Evolutionary conservation across 2,888 invertebrate genomes (phyloP), one percentile per base, ranked within the genome.

Genomic region (Anthrax anthrax): DNA sequence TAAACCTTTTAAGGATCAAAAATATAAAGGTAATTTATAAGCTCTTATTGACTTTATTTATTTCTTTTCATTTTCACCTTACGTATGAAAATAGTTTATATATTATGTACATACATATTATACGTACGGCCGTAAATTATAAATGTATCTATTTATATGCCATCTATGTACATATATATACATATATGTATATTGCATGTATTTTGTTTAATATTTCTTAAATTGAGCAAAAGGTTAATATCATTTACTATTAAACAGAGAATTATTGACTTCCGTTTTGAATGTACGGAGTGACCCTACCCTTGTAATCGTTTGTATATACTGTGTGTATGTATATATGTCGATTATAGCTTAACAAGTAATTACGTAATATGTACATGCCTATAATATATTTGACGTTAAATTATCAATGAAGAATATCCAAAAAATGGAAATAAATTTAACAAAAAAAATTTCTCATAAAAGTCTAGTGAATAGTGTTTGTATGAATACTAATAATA

Each of bases 241-340:
- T 44, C 41, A 47, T 39, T 47, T 18, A 19, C 43, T 19, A 23
- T 19, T 39, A 43, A 43, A 40, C 34, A 42, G 39, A 39, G 37
- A 47, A 47, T 43, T 43, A 47, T 47, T 47, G 40, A 47, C 43
- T 47, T 47, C 47, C 47, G 47, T 47, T 40, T 40, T n/a, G n/a
- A n/a, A n/a, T n/a, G 40, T 37, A 18, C 14, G 41, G 36, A 19
- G 46, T 41, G 41, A 23, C 9, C 17, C 41, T 17, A 37, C 42
- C 46, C 46, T 46, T 36, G 27, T 45, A 45, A 45, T n/a, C n/a
- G n/a, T n/a, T n/a, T n/a, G n/a, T n/a, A n/a, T 45, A 45, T 45
- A 27, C 45, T n/a, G n/a, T n/a, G n/a, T n/a, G n/a, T n/a, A n/a
- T n/a, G n/a, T n/a, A n/a, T n/a, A n/a, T n/a, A n/a, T 45, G 40